phyloP scores from a whole-genome alignment of 2,797 vertebrate species.

The Lagorchestes hirsutus region DNA sequence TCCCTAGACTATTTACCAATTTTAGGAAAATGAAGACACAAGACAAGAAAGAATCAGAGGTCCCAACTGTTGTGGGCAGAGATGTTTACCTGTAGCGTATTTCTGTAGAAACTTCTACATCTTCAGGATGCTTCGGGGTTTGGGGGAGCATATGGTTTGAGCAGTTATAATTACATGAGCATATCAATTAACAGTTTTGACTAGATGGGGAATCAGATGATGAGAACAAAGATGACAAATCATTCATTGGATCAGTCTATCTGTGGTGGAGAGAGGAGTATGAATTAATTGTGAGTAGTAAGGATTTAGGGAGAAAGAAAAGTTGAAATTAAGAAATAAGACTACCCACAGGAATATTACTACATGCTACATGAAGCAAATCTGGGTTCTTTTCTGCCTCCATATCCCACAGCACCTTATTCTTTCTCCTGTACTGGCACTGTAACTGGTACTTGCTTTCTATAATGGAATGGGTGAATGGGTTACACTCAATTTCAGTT shows the following conservation, averaged over 20 bases:
- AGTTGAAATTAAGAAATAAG: neutral
- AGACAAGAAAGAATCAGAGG: neutral
- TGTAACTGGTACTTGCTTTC: conserved; percentile 67
- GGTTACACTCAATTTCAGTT: conserved; percentile 63
- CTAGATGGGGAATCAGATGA: neutral
- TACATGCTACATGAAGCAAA: neutral
- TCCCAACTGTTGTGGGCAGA: neutral
- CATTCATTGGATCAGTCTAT: neutral
- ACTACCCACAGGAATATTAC: neutral
- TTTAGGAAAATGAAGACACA: neutral
- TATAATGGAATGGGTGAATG: conserved; percentile 62
- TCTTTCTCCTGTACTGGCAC: neutral
- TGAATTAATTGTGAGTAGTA: neutral
- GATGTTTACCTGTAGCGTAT: neutral
- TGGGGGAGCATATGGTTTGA: neutral
- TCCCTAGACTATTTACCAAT: neutral
- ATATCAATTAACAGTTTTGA: neutral
- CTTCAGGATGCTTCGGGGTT: neutral
- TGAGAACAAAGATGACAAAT: neutral
- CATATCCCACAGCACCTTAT: neutral
- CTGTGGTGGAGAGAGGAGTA: neutral
- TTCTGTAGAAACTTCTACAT: neutral
- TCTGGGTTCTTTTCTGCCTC: neutral
- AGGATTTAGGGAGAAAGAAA: neutral
- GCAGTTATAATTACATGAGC: neutral